A percentile compares a stretch with the other conserved stretches of the same genome.
Conservation (phyloP, 1,140 invertebrate genomes). For the Polypedilum pembai region DNA sequence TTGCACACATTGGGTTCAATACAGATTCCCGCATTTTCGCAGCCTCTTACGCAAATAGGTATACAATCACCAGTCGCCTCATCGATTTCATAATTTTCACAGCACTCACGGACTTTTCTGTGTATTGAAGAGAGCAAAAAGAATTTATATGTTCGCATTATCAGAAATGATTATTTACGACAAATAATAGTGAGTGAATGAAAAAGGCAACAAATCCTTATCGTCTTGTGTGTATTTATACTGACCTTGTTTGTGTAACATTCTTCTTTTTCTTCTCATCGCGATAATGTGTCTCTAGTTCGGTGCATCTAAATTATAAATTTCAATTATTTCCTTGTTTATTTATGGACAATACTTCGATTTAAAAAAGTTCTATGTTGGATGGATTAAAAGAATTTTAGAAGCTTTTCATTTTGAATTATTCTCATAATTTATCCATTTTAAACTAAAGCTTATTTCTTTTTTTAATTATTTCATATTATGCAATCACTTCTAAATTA, state of each 20-base stretch:
- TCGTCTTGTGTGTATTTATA: not conserved
- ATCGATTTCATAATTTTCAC: slow-evolving; percentile 14
- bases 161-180: not conserved
- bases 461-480: too few relatives aligned
- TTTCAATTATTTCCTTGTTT: too few relatives aligned
- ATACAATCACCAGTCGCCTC: not conserved
- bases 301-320: not conserved
- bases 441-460: too few relatives aligned
- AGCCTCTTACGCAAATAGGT: not conserved
- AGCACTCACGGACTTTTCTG: not conserved
- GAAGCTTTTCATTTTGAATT: too few relatives aligned
- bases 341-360: too few relatives aligned
- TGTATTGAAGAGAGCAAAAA: not conserved
- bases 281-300: slow-evolving; percentile 16
- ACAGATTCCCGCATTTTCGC: not conserved
- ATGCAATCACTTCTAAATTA: too few relatives aligned
- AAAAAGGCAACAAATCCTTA: not conserved
- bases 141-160: not conserved
- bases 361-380: too few relatives aligned
- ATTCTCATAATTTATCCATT: too few relatives aligned
- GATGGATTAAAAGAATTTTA: too few relatives aligned
- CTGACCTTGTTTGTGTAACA: slow-evolving; percentile 17
- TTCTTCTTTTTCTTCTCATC: not conserved
- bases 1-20: not conserved
- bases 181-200: not conserved